Evolutionary conservation across 2,888 invertebrate species (phyloP), one percentile per base, ranked within the genome.

Genomic region (Drosophila nr. perissopoda): DNA sequence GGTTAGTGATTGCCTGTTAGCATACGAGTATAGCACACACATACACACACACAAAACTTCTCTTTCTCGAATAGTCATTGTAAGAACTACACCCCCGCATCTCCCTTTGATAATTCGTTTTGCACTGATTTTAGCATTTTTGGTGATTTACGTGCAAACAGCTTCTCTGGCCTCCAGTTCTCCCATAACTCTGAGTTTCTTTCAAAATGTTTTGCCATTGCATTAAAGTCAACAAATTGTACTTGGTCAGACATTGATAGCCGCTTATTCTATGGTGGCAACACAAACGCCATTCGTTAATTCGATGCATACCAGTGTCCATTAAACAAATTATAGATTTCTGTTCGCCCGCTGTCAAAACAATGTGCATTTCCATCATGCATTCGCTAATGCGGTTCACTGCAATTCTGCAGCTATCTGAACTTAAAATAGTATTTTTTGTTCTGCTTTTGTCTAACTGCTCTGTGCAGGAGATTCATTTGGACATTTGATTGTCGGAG

Each of bases 1-100:
- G 79, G 84, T 79, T 82, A 62, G 84, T 83, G 82, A 82, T 82
- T 82, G 82, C 84, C 72, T 73, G 72, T 71, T 81, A 76, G 79
- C 78, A 81, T 67, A 70, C 62, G 62, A 66, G 64, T 52, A 38
- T 53, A 57, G 46, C 21, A 25, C 16, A 46, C 25, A 25, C 46
- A 46, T 7, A 46, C 62, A 49, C 61, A 49, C 48, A 27, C 54
- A 54, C 18, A 38, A n/a, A n/a, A 13, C 3, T 4, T 48, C 54
- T 29, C 40, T 3, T 1, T n/a, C 13, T 13, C 7, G n/a, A 13
- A 36, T 8, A 38, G 63, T 59, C 69, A 62, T 52, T 25, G 69
- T 53, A n/a, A 13, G 16, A 36, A 4, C 29, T 8, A 4, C 42
- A 21, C 49, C 7, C n/a, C 21, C 4, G 2, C 6, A 62, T 51